Conservation (phyloP, 2,888 invertebrate genomes). For the Cantharis lateralis region DNA sequence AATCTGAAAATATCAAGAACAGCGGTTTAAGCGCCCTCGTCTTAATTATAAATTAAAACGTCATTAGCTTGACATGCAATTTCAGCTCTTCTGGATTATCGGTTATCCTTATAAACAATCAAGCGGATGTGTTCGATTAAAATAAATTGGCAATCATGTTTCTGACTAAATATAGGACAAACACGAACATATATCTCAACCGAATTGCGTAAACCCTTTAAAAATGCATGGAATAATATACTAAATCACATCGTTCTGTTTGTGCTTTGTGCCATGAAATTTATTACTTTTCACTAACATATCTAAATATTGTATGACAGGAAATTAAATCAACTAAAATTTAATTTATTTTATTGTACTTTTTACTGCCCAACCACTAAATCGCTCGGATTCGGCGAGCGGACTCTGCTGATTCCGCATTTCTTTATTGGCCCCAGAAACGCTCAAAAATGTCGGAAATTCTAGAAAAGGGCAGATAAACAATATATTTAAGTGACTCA, state of each 20-base stretch:
- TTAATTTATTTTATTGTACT: background rate
- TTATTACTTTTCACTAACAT: background rate
- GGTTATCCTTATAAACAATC: slow-evolving; percentile 1
- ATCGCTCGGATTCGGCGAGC: background rate
- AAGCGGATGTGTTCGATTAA: slow-evolving; percentile 1
- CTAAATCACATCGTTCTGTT: background rate
- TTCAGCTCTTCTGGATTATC: slow-evolving; percentile 1
- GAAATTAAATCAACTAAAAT: background rate
- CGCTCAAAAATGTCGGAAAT: background rate
- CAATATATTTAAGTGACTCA: too few relatives aligned
- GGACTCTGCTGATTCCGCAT: background rate
- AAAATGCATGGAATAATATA: slow-evolving; percentile 21
- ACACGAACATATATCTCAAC: slow-evolving; percentile 2
- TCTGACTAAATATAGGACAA: background rate
- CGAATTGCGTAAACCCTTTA: slow-evolving; percentile 11
- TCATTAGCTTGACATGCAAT: slow-evolving; percentile 3
- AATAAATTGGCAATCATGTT: slow-evolving; percentile 3
- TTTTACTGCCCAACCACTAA: background rate
- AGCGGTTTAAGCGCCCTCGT: background rate
- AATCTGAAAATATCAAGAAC: background rate
- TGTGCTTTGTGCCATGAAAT: background rate
- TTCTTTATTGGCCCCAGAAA: background rate
- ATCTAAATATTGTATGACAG: background rate
- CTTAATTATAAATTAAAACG: slow-evolving; percentile 2
- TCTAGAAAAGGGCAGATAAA: background rate